Percentiles rank a stretch among this genome's conserved stretches.
These are phyloP conservation scores for Trachymyrmex septentrionalis DNA, from an alignment of 1,140 invertebrate genomes.

Conservation along the genomic window DNA sequence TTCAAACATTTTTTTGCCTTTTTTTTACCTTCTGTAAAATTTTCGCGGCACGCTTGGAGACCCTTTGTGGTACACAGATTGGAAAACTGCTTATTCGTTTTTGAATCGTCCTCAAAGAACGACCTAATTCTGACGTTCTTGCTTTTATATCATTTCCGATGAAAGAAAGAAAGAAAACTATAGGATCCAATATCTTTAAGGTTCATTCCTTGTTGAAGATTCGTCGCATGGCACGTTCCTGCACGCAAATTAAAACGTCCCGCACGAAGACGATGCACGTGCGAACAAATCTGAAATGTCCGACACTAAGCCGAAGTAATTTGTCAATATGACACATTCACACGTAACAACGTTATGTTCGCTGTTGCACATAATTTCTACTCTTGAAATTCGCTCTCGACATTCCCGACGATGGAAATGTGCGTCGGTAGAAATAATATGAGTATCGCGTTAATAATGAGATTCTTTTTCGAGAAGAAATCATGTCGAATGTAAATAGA, in stretches of 20 bases:
- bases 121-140: neutral
- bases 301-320: slow-evolving; percentile 15
- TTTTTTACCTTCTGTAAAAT: no score
- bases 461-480: neutral
- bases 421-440: neutral
- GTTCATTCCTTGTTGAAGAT: neutral
- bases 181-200: neutral
- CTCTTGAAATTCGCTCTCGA: neutral
- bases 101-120: neutral
- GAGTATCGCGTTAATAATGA: neutral
- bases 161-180: neutral
- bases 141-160: neutral
- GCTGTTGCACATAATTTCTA: neutral
- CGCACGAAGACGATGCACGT: neutral
- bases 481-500: neutral
- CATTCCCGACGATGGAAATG: slow-evolving; percentile 5
- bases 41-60: no score
- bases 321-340: slow-evolving; percentile 32
- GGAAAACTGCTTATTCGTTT: neutral
- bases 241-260: slow-evolving; percentile 40
- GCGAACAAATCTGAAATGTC: neutral
- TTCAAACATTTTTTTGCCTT: no score
- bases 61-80: no score
- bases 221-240: neutral
- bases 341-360: neutral